These are phyloP conservation scores for Gambelia wislizenii DNA, from an alignment of 2,797 vertebrate genomes.

Conservation along the genomic window DNA sequence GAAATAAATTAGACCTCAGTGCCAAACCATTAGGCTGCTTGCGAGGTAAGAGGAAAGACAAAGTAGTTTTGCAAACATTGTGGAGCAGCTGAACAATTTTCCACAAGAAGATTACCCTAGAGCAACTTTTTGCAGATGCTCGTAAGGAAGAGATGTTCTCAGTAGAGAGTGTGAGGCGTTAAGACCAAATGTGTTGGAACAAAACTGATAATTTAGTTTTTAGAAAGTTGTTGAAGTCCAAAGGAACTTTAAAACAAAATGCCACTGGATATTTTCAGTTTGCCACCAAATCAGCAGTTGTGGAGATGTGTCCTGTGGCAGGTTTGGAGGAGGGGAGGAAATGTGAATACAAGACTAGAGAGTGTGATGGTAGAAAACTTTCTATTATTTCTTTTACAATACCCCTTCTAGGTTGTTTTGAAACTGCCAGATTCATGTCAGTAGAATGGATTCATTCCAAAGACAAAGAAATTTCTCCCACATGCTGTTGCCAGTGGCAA, in stretches of 20 bases:
- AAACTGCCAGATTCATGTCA: neutral
- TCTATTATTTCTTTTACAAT: constrained; percentile 15
- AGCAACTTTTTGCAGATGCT: neutral
- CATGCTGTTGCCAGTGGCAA: neutral
- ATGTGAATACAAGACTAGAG: neutral
- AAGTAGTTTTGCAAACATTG: neutral
- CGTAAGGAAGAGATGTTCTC: neutral
- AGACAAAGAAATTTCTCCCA: neutral
- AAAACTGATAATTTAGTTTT: constrained; percentile 1
- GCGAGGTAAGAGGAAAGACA: neutral
- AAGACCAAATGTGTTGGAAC: constrained; percentile 23
- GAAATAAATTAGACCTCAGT: no score
- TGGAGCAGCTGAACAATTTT: neutral
- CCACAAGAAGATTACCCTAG: neutral
- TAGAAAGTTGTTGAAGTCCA: neutral
- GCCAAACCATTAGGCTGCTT: neutral
- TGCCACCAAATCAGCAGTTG: neutral
- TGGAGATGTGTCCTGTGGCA: neutral
- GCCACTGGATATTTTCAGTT: neutral
- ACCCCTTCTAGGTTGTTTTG: neutral
- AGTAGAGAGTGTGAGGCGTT: constrained; percentile 3
- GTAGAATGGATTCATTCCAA: neutral
- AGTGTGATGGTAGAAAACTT: neutral
- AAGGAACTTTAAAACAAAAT: neutral
- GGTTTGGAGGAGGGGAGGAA: neutral